phyloP scores from a whole-genome alignment of 23 tunicate genomes.

The Trididemnum clinides region DNA sequence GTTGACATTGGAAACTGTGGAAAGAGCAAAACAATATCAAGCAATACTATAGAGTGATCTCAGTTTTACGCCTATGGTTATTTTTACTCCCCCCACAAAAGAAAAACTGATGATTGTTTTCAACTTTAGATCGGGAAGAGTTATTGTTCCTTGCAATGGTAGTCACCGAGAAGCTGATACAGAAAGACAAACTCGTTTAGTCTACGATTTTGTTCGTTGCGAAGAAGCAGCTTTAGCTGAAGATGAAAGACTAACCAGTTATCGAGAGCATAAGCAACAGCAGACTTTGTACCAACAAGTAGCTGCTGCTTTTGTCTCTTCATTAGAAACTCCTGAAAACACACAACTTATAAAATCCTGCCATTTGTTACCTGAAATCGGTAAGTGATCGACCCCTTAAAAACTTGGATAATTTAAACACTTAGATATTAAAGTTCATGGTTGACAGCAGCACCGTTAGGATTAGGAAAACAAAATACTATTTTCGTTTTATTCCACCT shows the following conservation, averaged over 20 bases:
- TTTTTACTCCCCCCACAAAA: too few relatives aligned
- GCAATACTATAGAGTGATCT: too few relatives aligned
- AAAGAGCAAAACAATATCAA: too few relatives aligned
- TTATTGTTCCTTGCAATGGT: conserved; percentile 30
- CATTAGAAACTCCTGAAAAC: conserved; percentile 41
- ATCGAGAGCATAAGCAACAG: conserved; percentile 75
- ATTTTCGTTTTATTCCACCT: too few relatives aligned
- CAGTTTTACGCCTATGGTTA: too few relatives aligned
- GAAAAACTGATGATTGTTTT: too few relatives aligned
- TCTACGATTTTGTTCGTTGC: conserved; percentile 78
- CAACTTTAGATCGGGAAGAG: conserved; percentile 23
- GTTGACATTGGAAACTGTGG: too few relatives aligned
- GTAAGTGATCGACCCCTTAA: conserved; percentile 21
- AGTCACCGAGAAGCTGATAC: conserved; percentile 18
- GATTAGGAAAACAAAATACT: too few relatives aligned
- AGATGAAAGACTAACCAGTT: conserved; percentile 63
- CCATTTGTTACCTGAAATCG: conserved; percentile 69
- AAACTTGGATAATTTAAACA: too few relatives aligned
- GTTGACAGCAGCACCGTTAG: too few relatives aligned
- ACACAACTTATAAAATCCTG: conserved; percentile 37
- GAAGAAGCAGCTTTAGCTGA: conserved; percentile 69
- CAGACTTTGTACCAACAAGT: conserved; percentile 73
- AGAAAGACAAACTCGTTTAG: conserved; percentile 42
- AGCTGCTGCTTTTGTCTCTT: conserved; percentile 68
- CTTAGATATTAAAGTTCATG: too few relatives aligned